Conservation (phyloP, 2,113 vertebrate species). For the Alces alces region DNA sequence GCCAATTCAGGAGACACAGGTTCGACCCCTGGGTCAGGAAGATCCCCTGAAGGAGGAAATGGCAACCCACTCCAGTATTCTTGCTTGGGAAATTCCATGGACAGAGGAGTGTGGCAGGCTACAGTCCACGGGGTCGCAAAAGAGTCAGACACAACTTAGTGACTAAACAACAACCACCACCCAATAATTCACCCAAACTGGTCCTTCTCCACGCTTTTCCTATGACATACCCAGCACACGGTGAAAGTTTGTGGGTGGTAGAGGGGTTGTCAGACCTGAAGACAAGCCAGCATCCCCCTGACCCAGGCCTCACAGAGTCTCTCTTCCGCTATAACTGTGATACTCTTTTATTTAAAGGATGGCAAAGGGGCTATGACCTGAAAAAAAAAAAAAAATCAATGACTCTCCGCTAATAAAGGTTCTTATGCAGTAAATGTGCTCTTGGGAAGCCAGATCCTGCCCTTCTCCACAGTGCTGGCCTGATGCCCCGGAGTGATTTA, state of each 20-base stretch:
- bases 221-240: not conserved
- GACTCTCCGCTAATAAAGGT: constrained; percentile 81
- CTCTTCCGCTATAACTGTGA: constrained; percentile 33
- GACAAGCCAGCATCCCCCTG: not conserved
- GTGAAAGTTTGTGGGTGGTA: not conserved
- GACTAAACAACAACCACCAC: not conserved
- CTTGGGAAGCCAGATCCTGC: constrained; percentile 78
- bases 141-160: not conserved
- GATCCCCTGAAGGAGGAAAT: not conserved
- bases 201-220: not conserved
- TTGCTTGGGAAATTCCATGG: not conserved
- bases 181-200: not conserved
- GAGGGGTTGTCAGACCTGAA: not conserved
- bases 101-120: not conserved
- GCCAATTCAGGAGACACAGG: not conserved
- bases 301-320: constrained; percentile 1
- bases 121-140: not conserved
- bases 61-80: not conserved
- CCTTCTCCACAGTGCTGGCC: constrained; percentile 80
- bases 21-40: not conserved
- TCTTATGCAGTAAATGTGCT: constrained; percentile 81
- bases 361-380: constrained; percentile 75
- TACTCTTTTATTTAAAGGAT: constrained; percentile 72
- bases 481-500: constrained; percentile 84
- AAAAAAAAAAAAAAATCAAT: constrained; percentile 79